Base-by-base conservation (phyloP, 2,888 invertebrate genomes). In the Zaprionus lineosus region DNA sequence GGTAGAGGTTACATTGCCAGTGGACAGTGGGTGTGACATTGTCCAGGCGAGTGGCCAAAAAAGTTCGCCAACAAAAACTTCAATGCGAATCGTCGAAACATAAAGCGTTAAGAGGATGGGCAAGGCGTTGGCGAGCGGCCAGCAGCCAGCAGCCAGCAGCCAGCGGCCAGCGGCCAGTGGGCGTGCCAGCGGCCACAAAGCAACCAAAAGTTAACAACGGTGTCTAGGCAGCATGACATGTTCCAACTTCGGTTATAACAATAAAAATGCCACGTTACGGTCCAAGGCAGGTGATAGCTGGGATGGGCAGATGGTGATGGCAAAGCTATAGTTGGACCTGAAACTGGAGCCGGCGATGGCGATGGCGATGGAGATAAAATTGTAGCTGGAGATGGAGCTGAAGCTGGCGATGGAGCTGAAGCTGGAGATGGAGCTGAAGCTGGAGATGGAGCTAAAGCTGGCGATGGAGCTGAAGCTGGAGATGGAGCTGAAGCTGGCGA, bases 211-310 rank as follows among this genome's bases (percentile, higher is more conserved):
- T 65, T 74, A 82, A 78, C 72, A 74, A 47, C 64, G 41, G 72
- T 71, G 67, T 74, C 60, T 63, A 58, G 75, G 63, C 79, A 65
- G 65, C 71, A 61, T 67, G 72, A 78, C 81, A 84, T 76, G 68
- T 52, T 59, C 59, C 63, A 65, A 75, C 60, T 64, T 60, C 57
- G 67, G 64, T 59, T 56, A 63, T 72, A 81, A 81, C 71, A 78
- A 84, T 74, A 81, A 78, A 84, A 76, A 78, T 74, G 60, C 56
- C 62, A 76, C 77, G 70, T 77, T 84, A 79, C 76, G 76, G 65
- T 82, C 53, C 58, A 43, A 48, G 52, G 7, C 34, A 43, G 39
- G 11, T 9, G 21, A 2, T 0, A 15, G 12, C 29, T 21, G 28
- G 24, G 31, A 34, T 15, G 3, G 19, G 15, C 1, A 40, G 5